phyloP scores from a whole-genome alignment of 1,140 invertebrate genomes.

The Apis dorsata region DNA sequence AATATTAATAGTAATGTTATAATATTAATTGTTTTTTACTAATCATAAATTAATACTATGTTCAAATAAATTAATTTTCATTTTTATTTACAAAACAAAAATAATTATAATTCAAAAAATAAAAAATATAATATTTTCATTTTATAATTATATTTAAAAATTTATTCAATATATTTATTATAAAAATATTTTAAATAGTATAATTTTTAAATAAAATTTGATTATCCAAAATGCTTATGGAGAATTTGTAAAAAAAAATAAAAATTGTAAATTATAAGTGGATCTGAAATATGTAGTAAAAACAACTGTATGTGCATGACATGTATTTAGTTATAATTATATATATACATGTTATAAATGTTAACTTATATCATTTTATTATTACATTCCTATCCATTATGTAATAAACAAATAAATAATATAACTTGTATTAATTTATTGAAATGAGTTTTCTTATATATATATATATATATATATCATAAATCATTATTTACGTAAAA shows the following conservation, averaged over 20 bases:
- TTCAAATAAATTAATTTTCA: slow-evolving; percentile 8
- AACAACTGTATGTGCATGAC: background rate
- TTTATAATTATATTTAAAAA: background rate
- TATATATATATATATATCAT: background rate
- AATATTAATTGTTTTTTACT: background rate
- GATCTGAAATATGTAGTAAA: slow-evolving; percentile 32
- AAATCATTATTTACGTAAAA: background rate
- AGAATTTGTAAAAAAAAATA: background rate
- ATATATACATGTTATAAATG: slow-evolving; percentile 10
- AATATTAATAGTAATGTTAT: background rate
- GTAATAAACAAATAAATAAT: slow-evolving; percentile 12
- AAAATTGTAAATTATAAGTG: slow-evolving; percentile 24
- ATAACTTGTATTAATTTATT: slow-evolving; percentile 17
- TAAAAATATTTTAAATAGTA: background rate
- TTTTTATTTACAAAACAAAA: background rate
- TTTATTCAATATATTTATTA: background rate
- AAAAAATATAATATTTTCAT: no score
- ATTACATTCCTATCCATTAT: slow-evolving; percentile 12
- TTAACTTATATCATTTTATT: slow-evolving; percentile 2
- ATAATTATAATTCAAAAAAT: background rate
- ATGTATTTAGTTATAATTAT: slow-evolving; percentile 13
- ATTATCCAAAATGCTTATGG: no score
- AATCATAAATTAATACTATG: background rate
- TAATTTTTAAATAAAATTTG: background rate
- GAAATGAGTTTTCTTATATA: background rate